These are phyloP conservation scores for Drosophila persimilis DNA, from an alignment of 1,140 invertebrate genomes.

Conservation along the genomic window DNA sequence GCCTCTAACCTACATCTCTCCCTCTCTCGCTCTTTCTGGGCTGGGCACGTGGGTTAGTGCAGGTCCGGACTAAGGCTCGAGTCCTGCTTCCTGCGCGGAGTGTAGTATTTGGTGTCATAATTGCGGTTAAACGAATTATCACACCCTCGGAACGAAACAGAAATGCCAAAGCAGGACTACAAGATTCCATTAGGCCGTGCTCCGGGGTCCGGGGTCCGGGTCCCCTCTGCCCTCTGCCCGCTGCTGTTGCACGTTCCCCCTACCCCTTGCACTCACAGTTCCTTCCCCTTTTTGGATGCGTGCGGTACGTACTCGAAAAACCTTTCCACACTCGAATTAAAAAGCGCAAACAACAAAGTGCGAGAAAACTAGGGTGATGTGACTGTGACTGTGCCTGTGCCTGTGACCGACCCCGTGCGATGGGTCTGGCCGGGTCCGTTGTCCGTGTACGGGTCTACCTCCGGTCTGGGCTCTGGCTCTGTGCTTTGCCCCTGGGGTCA, in stretches of 20 bases:
- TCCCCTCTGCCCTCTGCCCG: constrained; percentile 7
- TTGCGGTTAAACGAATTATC: constrained; percentile 81
- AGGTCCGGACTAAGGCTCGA: constrained; percentile 40
- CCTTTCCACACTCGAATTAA: constrained; percentile 50
- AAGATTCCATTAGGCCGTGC: constrained; percentile 41
- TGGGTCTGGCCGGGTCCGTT: not conserved
- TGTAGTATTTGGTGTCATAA: constrained; percentile 58
- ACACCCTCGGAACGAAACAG: constrained; percentile 59
- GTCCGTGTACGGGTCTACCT: not conserved
- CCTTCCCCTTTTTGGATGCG: constrained; percentile 42
- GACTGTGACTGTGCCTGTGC: too few species aligned
- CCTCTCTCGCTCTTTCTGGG: constrained; percentile 1
- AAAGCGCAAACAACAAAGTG: constrained; percentile 44
- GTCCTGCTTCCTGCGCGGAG: too few species aligned
- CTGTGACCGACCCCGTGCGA: not conserved
- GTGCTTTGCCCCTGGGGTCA: constrained; percentile 46
- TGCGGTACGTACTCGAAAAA: constrained; percentile 48
- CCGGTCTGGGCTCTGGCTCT: constrained; percentile 13
- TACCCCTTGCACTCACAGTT: too few species aligned
- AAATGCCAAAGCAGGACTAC: constrained; percentile 30
- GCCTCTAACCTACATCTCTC: not conserved
- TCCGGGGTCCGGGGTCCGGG: constrained; percentile 10
- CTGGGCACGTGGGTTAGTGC: constrained; percentile 55
- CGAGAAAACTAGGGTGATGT: constrained; percentile 11
- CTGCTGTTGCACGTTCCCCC: not conserved